Evolutionary conservation across 2,113 vertebrate genomes (phyloP).

Genomic region (Ceyx cyanopectus): DNA sequence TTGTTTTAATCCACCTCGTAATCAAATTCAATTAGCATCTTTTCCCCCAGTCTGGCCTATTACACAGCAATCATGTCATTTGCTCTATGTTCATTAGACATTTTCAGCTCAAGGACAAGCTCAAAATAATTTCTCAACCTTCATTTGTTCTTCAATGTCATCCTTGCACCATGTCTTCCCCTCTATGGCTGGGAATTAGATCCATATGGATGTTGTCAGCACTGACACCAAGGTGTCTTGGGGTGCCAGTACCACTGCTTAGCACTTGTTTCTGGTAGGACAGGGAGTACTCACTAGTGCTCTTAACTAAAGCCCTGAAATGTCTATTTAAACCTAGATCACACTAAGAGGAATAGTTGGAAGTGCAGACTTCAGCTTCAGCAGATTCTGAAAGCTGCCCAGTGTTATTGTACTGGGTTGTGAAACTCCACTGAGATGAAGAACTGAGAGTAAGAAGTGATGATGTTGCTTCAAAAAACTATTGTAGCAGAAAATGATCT

Average conservation of each 20-base stretch:
- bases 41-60: neutral
- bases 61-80: neutral
- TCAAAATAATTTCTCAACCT: neutral
- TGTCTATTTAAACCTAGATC: neutral
- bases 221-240: neutral
- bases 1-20: neutral
- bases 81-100: neutral
- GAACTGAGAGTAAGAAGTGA: neutral
- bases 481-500: neutral
- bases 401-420: neutral
- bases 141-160: neutral
- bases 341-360: neutral
- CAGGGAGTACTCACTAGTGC: neutral
- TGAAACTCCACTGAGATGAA: neutral
- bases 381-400: neutral
- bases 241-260: neutral
- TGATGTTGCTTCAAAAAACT: neutral
- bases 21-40: neutral
- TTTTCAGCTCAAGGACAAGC: conserved; percentile 3
- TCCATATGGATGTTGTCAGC: neutral
- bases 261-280: neutral
- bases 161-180: neutral
- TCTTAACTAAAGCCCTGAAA: neutral
- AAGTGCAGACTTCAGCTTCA: neutral
- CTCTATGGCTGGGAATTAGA: neutral